These are phyloP conservation scores for Trogon surrucura DNA, from an alignment of 2,113 vertebrate species.

Conservation along the genomic window DNA sequence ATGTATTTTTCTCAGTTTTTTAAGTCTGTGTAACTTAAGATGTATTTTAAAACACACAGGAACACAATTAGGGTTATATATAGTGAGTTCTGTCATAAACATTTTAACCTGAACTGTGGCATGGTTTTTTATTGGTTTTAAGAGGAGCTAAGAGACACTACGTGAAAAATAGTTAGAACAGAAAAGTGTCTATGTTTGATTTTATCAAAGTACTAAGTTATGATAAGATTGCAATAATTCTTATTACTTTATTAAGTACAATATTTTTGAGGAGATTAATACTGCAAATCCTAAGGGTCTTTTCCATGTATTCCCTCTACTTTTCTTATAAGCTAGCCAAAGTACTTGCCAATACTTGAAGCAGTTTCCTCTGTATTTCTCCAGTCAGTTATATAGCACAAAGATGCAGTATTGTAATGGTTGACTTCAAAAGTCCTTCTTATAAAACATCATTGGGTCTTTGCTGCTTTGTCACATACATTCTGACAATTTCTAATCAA, in stretches of 20 bases:
- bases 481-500: constrained; percentile 40
- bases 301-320: neutral
- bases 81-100: neutral
- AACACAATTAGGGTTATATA: neutral
- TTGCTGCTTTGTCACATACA: neutral
- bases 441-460: neutral
- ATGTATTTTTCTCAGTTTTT: neutral
- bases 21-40: neutral
- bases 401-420: neutral
- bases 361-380: neutral
- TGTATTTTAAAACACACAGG: neutral
- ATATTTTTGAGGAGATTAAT: neutral
- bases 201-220: neutral
- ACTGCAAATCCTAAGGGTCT: neutral
- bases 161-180: neutral
- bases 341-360: neutral
- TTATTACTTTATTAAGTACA: neutral
- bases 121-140: neutral
- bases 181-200: neutral
- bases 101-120: neutral
- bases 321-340: neutral
- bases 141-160: neutral
- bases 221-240: neutral
- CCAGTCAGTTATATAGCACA: neutral
- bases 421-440: constrained; percentile 33